Base-by-base conservation (phyloP, 1,140 invertebrate species). In the Helicoverpa armigera region DNA sequence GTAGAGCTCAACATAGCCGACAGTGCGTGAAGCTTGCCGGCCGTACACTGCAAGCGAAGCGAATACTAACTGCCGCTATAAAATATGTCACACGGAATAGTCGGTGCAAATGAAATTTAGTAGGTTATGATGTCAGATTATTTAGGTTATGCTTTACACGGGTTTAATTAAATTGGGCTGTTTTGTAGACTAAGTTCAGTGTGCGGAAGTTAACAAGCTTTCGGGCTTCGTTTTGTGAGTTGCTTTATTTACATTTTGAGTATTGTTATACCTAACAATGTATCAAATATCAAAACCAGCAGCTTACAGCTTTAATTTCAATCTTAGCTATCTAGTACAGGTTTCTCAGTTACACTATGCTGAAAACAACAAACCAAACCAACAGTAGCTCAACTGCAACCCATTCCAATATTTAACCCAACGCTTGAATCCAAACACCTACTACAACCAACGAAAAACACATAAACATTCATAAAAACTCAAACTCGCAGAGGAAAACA, bases 391-490 rank as follows among this genome's bases (percentile, higher is more conserved):
- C n/a, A 43, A 43, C 3, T 9, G 12, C 10, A 29, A 31, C 50
- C 67, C 50, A 70, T 53, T 51, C 18, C 23, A 72, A 72, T 72
- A 31, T 72, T 54, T 53, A 70, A 35, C 61, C 3, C 3, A 43
- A 43, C 43, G 10, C 31, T 51, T n/a, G 1, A 69, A 51, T 70
- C 11, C 48, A 13, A 12, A 53, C 67, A 29, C 43, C 18, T 70
- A 43, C 18, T 12, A 51, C 18, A 67, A 9, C 43, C 16, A 69
- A 18, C 12, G 43, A 60, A 74, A 74, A 76, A 53, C 61, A 63
- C 61, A 18, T 23, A 65, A 77, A 65, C 60, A 70, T 70, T 70
- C 67, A 54, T 63, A 76, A 63, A 23, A 76, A 63, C 58, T 61
- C 14, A 54, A 65, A 67, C 50, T 54, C 18, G 50, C 61, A 69